Base-by-base conservation (phyloP, 2,113 vertebrate genomes). In the Cheilinus undulatus region DNA sequence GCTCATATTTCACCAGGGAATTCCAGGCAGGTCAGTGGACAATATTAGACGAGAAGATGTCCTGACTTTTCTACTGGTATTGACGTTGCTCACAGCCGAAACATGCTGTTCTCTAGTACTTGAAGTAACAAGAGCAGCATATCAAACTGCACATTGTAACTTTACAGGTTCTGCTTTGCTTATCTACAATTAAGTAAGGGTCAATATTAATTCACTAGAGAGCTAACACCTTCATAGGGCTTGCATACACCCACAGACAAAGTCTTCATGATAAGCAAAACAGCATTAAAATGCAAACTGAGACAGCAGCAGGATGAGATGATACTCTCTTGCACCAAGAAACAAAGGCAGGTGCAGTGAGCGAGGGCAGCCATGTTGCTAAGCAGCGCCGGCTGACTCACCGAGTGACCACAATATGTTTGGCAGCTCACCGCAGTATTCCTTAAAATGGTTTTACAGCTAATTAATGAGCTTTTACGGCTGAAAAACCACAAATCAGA, bases 11-110 rank as follows among this genome's bases (percentile, higher is more conserved):
- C 85, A 84, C 3, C 57, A 22, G 58, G n/a, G 80, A 63, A 91
- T 89, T 87, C 87, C 84, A 52, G 65, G 57, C 84, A 83, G 86
- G 86, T 91, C 89, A 91, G 58, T 0, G 81, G 86, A 80, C 88
- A 36, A 51, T 81, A 87, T 87, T 89, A 88, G 86, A 73, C 14
- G 52, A 20, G 76, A 40, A 60, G 42, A 40, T 76, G 73, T 45
- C 69, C 8, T 38, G 50, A 17, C 72, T 74, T 57, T 65, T 70
- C 67, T 71, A 11, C 53, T 46, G 36, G 14, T 19, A n/a, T 51
- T 34, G 45, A 51, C 20, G 42, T 49, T 4, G 30, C 45, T 53
- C 32, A 3, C 32, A 23, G 52, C 36, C 1, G 23, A 40, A 34
- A 46, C 61, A 10, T 22, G 38, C 23, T n/a, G 58, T 34, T 17